Base-by-base conservation (phyloP, 2,797 vertebrate genomes). In the Catharus ustulatus region DNA sequence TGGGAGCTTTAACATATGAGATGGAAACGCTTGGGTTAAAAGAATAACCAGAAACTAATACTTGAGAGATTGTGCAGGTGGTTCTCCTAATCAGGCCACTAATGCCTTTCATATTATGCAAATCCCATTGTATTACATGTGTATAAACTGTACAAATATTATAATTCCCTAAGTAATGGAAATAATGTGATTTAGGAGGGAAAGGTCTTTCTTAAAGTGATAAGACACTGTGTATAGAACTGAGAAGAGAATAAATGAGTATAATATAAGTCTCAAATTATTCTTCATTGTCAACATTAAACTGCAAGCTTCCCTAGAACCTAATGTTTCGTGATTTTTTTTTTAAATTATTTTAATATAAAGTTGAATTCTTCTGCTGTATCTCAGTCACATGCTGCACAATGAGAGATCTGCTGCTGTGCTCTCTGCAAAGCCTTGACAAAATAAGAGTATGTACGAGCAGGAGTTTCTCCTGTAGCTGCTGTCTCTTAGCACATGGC, bases 121-220 rank as follows among this genome's bases (percentile, higher is more conserved):
- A 95, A 95, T 97, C 81, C 57, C 17, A 75, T 91, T 94, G 84
- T 95, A 89, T 84, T 89, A 84, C 46, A 51, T 61, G 46, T 49
- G 40, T 68, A 93, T 90, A 61, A 95, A 95, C 62, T 89, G 61
- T 87, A 92, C 72, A 95, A 95, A 94, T 93, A 83, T 64, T 90
- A 52, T 96, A 93, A 95, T 87, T 93, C 77, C 64, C 67, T 32
- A 68, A 87, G 92, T 93, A 93, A 94, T 69, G 68, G 55, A 90
- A 94, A 90, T 93, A 93, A 94, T 61, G 49, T 90, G 92, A 77
- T 79, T 97, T 84, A 94, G 32, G 40, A 69, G 42, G 42, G 57
- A 80, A 87, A 82, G 48, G 68, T 26, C 61, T 68, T 69, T 74
- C 79, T 84, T 89, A 86, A 94, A 91, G 38, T 0, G 15, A 79